Percentiles rank a stretch among this genome's conserved stretches.
Evolutionary conservation across 1,140 invertebrate species (phyloP).

Genomic region (Wasmannia auropunctata): DNA sequence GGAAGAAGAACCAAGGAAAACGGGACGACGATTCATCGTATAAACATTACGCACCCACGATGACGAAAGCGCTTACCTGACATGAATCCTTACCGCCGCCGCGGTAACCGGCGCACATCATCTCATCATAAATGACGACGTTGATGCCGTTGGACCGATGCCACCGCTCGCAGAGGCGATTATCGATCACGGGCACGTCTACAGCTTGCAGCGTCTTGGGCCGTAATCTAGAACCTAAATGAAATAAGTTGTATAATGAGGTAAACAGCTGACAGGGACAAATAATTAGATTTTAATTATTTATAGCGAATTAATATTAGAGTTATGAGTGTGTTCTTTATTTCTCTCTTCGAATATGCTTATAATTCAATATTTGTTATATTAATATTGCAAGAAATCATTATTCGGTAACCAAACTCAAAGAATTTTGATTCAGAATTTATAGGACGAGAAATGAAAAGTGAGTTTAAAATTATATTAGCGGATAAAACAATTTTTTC

Average conservation of each 20-base stretch:
- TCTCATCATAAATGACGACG: slow-evolving; percentile 97
- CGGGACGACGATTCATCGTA: slow-evolving; percentile 13
- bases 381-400: neutral
- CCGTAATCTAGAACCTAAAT: slow-evolving; percentile 91
- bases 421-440: neutral
- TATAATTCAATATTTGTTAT: neutral
- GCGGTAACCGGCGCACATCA: slow-evolving; percentile 98
- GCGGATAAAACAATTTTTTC: neutral
- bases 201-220: slow-evolving; percentile 97
- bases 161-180: slow-evolving; percentile 93
- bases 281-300: neutral
- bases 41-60: slow-evolving; percentile 38
- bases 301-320: neutral
- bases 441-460: neutral
- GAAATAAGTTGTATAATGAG: neutral
- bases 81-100: slow-evolving; percentile 95
- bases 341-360: neutral
- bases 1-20: neutral
- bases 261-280: neutral
- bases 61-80: slow-evolving; percentile 86
- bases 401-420: neutral
- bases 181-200: slow-evolving; percentile 96
- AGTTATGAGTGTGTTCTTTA: neutral
- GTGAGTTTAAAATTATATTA: neutral
- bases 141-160: slow-evolving; percentile 94